Base-by-base conservation (phyloP, 2,888 invertebrate genomes). In the Alcis repandata region DNA sequence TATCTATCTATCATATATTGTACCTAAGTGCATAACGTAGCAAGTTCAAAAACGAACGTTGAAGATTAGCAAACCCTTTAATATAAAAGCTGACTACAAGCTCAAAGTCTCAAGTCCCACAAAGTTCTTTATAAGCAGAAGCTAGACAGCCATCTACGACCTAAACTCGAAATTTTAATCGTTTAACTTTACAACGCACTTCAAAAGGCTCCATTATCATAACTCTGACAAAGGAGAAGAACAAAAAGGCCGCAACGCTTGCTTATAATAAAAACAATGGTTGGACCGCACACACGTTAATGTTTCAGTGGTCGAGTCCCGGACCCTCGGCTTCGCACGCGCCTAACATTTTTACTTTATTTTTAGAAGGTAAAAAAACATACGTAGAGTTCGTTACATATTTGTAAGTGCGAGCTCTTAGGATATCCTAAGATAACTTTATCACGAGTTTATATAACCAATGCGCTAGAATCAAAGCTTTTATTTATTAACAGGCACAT, bases 231-330 rank as follows among this genome's bases (percentile, higher is more conserved):
- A 79, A 78, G 77, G 77, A 71, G 78, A 82, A 79, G 81, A 82
- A 84, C 83, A 85, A 86, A 87, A 87, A 82, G 75, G 75, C 74
- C 73, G 79, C 84, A 79, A 82, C 82, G 82, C 81, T 81, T 83
- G 85, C 81, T 85, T 84, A 86, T 86, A 87, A 88, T 87, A 86
- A 87, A 88, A 87, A 89, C 88, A 90, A 89, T 86, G 83, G 80
- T 73, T 65, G 74, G 74, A 74, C 74, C 75, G 71, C 81, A 76
- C 83, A 79, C 79, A 74, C 83, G 79, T 87, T 82, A 87, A 89
- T 87, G 85, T 88, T 88, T 87, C 76, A 86, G 84, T 72, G 81
- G 79, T 67, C 68, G 69, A 72, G 76, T 78, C 81, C 77, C 80
- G 77, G 33, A 32, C 78, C 72, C 73, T 78, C 69, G 77, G 74